Evolutionary conservation across 2,888 invertebrate species (phyloP).

Genomic region (Invenusta paracnida): DNA sequence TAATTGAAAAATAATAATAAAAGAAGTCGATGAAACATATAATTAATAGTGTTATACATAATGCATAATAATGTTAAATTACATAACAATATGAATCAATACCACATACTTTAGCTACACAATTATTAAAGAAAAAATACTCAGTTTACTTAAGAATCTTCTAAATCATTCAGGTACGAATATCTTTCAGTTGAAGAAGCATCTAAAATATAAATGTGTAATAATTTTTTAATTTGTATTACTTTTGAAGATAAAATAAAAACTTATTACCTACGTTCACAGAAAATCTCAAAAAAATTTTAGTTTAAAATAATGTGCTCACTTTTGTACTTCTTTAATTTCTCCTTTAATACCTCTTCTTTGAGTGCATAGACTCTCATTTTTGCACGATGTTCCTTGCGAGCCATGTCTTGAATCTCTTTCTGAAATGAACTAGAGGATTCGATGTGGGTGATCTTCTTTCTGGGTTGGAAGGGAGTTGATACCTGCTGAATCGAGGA

Average conservation of each 20-base stretch:
- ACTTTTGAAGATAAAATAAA: no score
- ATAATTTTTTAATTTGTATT: not conserved
- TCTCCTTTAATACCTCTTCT: not conserved
- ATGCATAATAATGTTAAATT: no score
- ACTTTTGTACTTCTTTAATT: not conserved
- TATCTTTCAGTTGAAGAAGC: not conserved
- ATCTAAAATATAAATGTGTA: not conserved
- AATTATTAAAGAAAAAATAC: not conserved
- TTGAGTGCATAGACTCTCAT: not conserved
- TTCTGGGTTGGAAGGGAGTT: no score
- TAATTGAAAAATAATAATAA: no score
- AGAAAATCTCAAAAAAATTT: no score
- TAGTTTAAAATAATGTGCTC: not conserved
- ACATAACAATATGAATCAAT: no score
- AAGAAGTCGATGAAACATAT: no score
- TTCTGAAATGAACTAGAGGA: not conserved
- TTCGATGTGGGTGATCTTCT: not conserved
- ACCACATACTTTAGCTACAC: no score
- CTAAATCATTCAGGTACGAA: not conserved
- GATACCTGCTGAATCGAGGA: not conserved
- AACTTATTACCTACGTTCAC: no score
- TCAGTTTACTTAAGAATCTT: not conserved
- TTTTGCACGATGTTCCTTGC: not conserved
- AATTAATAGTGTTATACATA: no score
- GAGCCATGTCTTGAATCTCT: not conserved